A percentile compares a stretch with the other conserved stretches of the same genome.
Conservation (phyloP, 2,888 invertebrate species). For the Stenurella melanura region DNA sequence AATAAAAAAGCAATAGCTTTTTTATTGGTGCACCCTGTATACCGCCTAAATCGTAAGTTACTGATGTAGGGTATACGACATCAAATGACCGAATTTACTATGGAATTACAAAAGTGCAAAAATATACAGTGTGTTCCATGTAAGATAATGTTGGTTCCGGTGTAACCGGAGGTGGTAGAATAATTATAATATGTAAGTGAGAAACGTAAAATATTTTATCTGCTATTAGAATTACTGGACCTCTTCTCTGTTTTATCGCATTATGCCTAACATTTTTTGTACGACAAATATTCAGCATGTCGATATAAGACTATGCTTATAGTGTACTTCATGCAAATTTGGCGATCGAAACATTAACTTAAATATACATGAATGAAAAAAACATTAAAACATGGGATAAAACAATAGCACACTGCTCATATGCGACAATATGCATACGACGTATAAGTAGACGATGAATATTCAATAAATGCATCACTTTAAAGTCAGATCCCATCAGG, state of each 20-base stretch:
- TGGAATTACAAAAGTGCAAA: no score
- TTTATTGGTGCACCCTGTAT: no score
- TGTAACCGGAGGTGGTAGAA: no score
- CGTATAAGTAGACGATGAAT: conserved; percentile 41
- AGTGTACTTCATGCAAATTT: conserved; percentile 9
- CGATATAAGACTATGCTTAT: neutral
- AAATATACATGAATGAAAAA: conserved; percentile 19
- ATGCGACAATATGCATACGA: conserved; percentile 35
- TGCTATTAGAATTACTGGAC: no score
- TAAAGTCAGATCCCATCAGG: conserved; percentile 39
- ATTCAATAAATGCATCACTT: conserved; percentile 51
- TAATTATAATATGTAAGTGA: no score
- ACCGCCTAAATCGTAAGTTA: no score
- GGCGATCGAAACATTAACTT: conserved; percentile 13
- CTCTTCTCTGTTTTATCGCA: neutral
- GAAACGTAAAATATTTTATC: no score
- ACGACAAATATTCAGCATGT: neutral
- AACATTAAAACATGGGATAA: conserved; percentile 16
- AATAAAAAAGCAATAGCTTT: no score
- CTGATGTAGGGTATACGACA: no score
- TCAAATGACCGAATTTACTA: no score
- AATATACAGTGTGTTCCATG: no score
- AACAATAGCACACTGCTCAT: conserved; percentile 18
- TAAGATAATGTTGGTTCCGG: no score
- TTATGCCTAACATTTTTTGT: neutral